Evolutionary conservation across 2,797 vertebrate species (phyloP), one percentile per base, ranked within the genome.

Genomic region (Xerus rutilus): DNA sequence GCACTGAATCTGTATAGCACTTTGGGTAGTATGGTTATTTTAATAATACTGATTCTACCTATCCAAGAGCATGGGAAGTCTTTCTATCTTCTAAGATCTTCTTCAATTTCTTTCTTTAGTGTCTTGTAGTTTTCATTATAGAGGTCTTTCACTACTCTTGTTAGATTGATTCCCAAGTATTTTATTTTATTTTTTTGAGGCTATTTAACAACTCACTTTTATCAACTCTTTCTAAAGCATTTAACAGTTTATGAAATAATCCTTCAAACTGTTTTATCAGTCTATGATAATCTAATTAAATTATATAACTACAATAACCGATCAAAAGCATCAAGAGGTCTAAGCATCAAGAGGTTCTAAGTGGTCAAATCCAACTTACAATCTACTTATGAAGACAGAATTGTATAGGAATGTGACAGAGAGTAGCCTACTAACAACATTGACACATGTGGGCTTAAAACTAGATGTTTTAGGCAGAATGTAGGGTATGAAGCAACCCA

Each of bases 181-280:
- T 39, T 39, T 39, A 39, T 39, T 39, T 39, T 39, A 39, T 39
- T 39, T 39, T 39, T 39, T 39, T 39, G 39, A 39, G 39, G 39
- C 39, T 39, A 39, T 89, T 79, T 76, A 83, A 67, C 49, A 87
- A 77, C 14, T 96, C 13, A 65, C 7, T 77, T 84, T 54, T 79
- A 92, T 65, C 77, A 86, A 72, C 18, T 86, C 39, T 86, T 93
- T 73, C 64, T 76, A 83, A 83, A 77, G 30, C 45, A 76, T 15
- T 89, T 81, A 93, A 86, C 1, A 64, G 65, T 86, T 76, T 20
- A 90, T 73, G 11, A 76, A 88, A 78, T 88, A 82, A 85, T 77
- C 76, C 47, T 87, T 92, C 54, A 67, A 79, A 72, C 11, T 84
- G 86, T 76, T 87, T 86, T 82, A 91, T 8, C 87, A 62, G 30